phyloP scores from a whole-genome alignment of 2,113 vertebrate species.

The Datnioides undecimradiatus region DNA sequence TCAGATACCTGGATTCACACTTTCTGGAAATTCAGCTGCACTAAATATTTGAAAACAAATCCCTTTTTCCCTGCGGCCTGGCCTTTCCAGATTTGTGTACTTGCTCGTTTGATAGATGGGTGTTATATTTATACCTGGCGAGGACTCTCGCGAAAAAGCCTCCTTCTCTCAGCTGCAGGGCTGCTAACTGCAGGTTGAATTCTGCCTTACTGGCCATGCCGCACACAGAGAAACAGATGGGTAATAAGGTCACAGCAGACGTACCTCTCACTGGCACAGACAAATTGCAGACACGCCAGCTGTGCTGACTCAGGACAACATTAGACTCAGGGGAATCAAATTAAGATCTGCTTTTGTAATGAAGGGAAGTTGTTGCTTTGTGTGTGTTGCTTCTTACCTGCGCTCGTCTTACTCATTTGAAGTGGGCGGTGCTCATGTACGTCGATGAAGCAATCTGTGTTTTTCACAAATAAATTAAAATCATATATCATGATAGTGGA shows the following conservation, averaged over 20 bases:
- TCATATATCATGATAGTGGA: no score
- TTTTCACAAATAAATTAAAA: background rate
- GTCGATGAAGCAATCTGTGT: background rate
- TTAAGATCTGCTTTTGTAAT: conserved; percentile 50
- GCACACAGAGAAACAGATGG: conserved; percentile 78
- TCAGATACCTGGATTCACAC: background rate
- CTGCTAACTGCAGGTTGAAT: conserved; percentile 80
- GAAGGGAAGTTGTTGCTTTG: conserved; percentile 39
- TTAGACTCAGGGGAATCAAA: conserved; percentile 51
- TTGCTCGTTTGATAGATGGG: conserved; percentile 72
- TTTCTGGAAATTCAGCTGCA: conserved; percentile 29
- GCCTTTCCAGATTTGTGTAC: conserved; percentile 51
- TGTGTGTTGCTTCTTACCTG: background rate
- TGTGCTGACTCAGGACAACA: conserved; percentile 77
- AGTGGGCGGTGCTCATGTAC: background rate
- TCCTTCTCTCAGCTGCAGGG: conserved; percentile 72
- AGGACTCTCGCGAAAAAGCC: conserved; percentile 49
- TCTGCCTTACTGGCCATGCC: conserved; percentile 57
- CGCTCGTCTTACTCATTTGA: background rate
- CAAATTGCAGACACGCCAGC: conserved; percentile 74
- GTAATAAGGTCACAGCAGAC: conserved; percentile 80
- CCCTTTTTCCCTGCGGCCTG: background rate
- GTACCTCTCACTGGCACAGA: conserved; percentile 61
- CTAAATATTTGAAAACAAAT: conserved; percentile 41
- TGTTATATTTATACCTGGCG: conserved; percentile 68